Evolutionary conservation across 2,113 vertebrate genomes (phyloP).

Genomic region (Phodopus roborovskii): DNA sequence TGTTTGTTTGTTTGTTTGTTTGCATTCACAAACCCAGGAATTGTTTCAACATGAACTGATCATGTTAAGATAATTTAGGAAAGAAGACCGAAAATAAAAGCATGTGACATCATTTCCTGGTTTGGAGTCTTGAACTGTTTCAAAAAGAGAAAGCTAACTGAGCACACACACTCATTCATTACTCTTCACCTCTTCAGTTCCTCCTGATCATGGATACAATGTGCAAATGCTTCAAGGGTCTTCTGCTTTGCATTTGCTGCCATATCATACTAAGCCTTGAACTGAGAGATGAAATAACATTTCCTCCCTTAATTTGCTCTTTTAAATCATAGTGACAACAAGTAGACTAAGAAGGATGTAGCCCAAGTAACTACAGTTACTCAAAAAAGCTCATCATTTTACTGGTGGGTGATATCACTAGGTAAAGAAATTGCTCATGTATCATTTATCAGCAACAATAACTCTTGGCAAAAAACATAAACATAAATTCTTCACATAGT

Average conservation of each 20-base stretch:
- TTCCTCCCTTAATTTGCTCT: too few species aligned
- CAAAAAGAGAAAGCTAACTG: background rate
- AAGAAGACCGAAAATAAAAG: background rate
- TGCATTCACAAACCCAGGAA: background rate
- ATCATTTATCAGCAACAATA: constrained; percentile 17
- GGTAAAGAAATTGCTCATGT: background rate
- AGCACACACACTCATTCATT: background rate
- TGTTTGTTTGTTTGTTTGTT: too few species aligned
- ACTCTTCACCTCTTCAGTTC: background rate
- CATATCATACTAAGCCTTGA: background rate
- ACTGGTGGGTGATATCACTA: background rate
- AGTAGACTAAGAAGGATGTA: background rate
- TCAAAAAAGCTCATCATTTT: background rate
- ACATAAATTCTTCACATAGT: background rate
- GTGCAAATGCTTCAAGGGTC: background rate
- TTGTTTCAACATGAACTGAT: background rate
- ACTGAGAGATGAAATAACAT: background rate
- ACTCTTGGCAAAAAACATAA: background rate
- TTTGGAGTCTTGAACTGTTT: too few species aligned
- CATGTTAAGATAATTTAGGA: background rate
- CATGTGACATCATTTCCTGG: too few species aligned
- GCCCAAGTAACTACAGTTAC: background rate
- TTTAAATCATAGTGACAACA: background rate
- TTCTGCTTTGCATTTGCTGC: background rate
- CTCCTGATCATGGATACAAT: background rate